Base-by-base conservation (phyloP, 2,888 invertebrate genomes). In the Drosophila recens region DNA sequence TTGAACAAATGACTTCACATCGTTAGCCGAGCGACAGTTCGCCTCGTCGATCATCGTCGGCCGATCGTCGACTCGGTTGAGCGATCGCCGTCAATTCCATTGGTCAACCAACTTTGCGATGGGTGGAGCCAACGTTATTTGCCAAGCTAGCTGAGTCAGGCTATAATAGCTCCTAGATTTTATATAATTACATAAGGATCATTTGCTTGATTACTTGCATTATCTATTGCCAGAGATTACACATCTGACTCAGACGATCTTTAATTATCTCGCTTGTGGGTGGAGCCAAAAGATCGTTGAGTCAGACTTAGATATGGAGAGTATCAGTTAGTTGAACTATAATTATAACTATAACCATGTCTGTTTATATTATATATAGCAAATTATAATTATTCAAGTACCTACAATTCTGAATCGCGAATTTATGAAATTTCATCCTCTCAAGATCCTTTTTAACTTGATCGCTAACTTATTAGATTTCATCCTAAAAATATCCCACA, bases 1-100 rank as follows among this genome's bases (percentile, higher is more conserved):
- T 85, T 79, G 36, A 73, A 43, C 67, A 67, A 75, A 75, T 85
- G 85, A 85, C 79, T 85, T 85, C 85, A 85, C 80, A 48, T 43
- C 67, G 62, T 20, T 27, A 56, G 38, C 69, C 73, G 63, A 63
- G n/a, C 72, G 40, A 62, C 49, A 36, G 30, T 20, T 38, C 57
- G 53, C 5, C 36, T 56, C 73, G 61, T 33, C 67, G 53, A 62
- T 72, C 71, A 65, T 30, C 63, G 62, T 56, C 42, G 68, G 45
- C 58, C 9, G 65, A 49, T 64, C 46, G 30, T 27, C 27, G 38
- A 27, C 15, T 54, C 71, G 67, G 20, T 52, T 63, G 71, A 74
- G 23, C 57, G 66, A 70, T 70, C 70, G 48, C 57, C 51, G 52
- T 54, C 66, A 74, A 66, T 17, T 57, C 74, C 59, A 73, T 74